Evolutionary conservation across 2,888 invertebrate species (phyloP).

Genomic region (Tanytarsus gracilentus): DNA sequence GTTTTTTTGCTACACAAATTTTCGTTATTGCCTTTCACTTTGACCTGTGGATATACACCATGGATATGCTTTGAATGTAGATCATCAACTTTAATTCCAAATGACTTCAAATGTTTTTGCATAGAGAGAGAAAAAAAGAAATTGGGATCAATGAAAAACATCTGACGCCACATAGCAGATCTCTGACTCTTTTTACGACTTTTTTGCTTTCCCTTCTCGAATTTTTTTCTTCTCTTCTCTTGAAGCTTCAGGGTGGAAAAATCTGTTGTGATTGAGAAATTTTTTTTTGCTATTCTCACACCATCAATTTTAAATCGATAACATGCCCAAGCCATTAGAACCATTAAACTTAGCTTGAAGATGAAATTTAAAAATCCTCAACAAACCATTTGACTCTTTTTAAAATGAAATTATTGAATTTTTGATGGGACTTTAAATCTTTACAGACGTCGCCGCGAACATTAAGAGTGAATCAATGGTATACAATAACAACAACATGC

Average conservation of each 20-base stretch:
- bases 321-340: conserved; percentile 20
- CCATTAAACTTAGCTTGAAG: conserved; percentile 23
- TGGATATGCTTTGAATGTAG: not conserved
- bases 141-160: conserved; percentile 23
- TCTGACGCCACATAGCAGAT: conserved; percentile 8
- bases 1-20: not conserved
- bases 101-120: not conserved
- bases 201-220: not conserved
- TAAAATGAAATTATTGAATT: conserved; percentile 6
- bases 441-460: conserved; percentile 6
- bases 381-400: not conserved
- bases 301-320: conserved; percentile 17
- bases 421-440: conserved; percentile 3
- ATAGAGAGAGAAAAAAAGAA: not conserved
- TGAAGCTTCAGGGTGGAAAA: not conserved
- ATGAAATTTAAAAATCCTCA: not conserved
- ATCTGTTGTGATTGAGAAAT: not conserved
- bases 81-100: conserved; percentile 14
- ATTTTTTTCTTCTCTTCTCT: not conserved
- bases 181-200: conserved; percentile 11
- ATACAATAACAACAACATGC: conserved; percentile 17
- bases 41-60: not conserved
- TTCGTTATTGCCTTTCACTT: not conserved
- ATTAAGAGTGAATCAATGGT: conserved; percentile 20
- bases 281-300: not conserved